A percentile compares a stretch with the other conserved stretches of the same genome.
These are phyloP conservation scores for Pandemis cinnamomeana DNA, from an alignment of 2,888 invertebrate genomes.

Conservation along the genomic window DNA sequence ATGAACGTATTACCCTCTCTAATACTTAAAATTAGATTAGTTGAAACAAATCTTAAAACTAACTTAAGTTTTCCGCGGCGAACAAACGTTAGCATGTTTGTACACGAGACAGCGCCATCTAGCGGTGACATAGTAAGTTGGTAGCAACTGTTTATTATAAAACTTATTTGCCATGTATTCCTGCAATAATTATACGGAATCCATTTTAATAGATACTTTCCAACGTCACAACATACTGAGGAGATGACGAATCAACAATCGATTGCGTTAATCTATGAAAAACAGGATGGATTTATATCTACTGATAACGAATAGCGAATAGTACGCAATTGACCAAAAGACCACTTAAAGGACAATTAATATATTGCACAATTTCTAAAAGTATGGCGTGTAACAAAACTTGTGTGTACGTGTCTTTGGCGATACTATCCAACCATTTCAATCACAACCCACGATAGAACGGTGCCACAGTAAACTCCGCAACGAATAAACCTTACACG, in stretches of 20 bases:
- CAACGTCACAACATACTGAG: neutral
- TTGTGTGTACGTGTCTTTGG: neutral
- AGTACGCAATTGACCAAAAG: neutral
- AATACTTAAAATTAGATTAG: too few species aligned
- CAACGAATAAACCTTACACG: too few species aligned
- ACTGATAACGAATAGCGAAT: neutral
- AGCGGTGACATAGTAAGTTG: too few species aligned
- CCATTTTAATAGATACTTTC: neutral
- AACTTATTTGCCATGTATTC: neutral
- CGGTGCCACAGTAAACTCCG: neutral
- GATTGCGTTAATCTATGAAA: neutral
- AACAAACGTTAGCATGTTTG: too few species aligned
- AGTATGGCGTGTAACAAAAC: neutral
- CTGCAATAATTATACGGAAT: neutral
- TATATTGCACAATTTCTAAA: neutral
- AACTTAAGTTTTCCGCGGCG: too few species aligned
- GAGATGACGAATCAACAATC: neutral
- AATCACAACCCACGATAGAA: neutral
- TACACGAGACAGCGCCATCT: too few species aligned
- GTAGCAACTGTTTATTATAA: too few species aligned
- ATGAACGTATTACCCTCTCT: too few species aligned
- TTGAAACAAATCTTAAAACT: too few species aligned
- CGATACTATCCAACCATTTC: neutral
- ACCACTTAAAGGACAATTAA: neutral
- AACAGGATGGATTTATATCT: constrained; percentile 6